Conservation (phyloP, 2,888 invertebrate species). For the Dolichopus griseipennis region DNA sequence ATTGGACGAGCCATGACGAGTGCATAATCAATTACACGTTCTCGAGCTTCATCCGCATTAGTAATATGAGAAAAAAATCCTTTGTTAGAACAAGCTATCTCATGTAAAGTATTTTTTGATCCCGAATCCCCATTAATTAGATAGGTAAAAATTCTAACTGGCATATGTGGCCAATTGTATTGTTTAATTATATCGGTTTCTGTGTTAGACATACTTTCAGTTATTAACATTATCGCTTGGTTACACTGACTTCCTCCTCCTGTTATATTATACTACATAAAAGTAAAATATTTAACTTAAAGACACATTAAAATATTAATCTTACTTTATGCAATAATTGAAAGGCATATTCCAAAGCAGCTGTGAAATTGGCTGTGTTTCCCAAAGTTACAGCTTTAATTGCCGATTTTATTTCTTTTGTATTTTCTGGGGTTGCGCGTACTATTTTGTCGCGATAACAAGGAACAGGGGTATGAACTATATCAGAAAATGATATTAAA, state of each 20-base stretch:
- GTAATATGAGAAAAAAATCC: constrained; percentile 77
- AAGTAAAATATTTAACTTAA: constrained; percentile 18
- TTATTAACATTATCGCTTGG: constrained; percentile 95
- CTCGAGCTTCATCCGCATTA: constrained; percentile 76
- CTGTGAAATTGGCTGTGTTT: constrained; percentile 83
- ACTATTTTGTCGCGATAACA: constrained; percentile 88
- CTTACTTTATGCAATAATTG: constrained; percentile 78
- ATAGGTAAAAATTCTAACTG: constrained; percentile 93
- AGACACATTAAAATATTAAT: not conserved
- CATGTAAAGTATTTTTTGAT: constrained; percentile 74
- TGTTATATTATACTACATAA: constrained; percentile 65
- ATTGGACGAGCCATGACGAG: constrained; percentile 92
- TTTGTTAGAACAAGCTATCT: constrained; percentile 96
- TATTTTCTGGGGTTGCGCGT: constrained; percentile 73
- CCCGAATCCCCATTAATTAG: constrained; percentile 88
- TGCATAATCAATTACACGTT: constrained; percentile 89
- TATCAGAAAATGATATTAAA: constrained; percentile 81
- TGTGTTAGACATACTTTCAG: constrained; percentile 76
- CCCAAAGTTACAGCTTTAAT: constrained; percentile 64
- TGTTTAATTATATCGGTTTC: constrained; percentile 59
- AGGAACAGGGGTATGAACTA: constrained; percentile 71
- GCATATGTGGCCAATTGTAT: constrained; percentile 89
- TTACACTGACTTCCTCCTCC: constrained; percentile 89
- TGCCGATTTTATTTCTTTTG: constrained; percentile 69
- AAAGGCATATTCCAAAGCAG: constrained; percentile 85